These are phyloP conservation scores for Limenitis camilla DNA, from an alignment of 2,888 invertebrate genomes.

Conservation along the genomic window DNA sequence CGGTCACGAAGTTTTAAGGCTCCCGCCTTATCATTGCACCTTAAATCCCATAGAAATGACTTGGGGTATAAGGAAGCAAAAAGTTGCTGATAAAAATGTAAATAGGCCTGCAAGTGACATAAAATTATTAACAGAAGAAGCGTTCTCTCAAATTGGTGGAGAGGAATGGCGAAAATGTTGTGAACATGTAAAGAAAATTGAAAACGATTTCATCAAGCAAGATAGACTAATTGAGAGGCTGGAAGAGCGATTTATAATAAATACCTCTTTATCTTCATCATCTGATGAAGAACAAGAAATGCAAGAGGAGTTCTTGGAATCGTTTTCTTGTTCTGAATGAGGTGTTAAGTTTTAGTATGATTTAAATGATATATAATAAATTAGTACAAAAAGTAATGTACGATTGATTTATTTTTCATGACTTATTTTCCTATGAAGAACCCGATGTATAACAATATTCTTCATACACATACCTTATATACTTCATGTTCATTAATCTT, in stretches of 20 bases:
- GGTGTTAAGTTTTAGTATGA: no score
- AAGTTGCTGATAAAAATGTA: no score
- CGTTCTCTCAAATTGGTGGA: no score
- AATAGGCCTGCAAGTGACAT: no score
- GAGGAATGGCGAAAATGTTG: no score
- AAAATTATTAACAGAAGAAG: no score
- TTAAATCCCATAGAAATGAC: slow-evolving; percentile 15
- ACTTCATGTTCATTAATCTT: no score
- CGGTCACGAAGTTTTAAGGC: slow-evolving; percentile 5
- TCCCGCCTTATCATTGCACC: slow-evolving; percentile 16
- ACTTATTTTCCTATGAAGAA: not conserved
- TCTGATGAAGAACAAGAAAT: not conserved
- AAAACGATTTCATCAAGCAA: not conserved
- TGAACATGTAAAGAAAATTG: no score
- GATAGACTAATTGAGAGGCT: not conserved
- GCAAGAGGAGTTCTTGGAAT: not conserved
- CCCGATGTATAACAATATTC: no score
- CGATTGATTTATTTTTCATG: not conserved
- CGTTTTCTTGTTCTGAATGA: not conserved
- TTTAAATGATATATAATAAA: not conserved
- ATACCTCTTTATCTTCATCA: not conserved
- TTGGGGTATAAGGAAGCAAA: no score
- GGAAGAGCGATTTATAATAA: not conserved
- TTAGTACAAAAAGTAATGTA: not conserved
- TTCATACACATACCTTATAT: no score